A percentile compares a stretch with the other conserved stretches of the same genome.
Evolutionary conservation across 2,888 invertebrate genomes (phyloP).

Genomic region (Brenthis daphne): DNA sequence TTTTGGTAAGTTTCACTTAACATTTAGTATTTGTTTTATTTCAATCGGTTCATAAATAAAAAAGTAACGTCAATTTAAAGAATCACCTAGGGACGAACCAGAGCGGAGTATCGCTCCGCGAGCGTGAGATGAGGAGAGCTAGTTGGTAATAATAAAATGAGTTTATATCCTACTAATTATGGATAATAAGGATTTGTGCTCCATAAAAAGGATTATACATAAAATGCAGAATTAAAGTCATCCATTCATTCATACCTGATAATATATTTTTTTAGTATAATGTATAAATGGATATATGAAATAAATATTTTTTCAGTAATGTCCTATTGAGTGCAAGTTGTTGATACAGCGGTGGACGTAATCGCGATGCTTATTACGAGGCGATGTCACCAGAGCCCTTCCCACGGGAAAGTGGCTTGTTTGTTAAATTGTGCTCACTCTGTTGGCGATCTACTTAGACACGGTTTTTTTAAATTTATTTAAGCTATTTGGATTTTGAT

Average conservation of each 20-base stretch:
- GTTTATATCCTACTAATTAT: too few relatives aligned
- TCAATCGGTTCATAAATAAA: too few relatives aligned
- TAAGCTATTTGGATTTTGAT: background rate
- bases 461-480: background rate
- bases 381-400: conserved; percentile 30
- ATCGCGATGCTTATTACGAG: conserved; percentile 36
- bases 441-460: conserved; percentile 7
- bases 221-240: too few relatives aligned
- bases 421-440: conserved; percentile 27
- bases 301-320: background rate
- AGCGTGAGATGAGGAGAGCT: too few relatives aligned
- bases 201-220: too few relatives aligned
- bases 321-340: conserved; percentile 8
- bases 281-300: background rate
- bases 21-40: too few relatives aligned
- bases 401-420: conserved; percentile 38
- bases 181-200: too few relatives aligned
- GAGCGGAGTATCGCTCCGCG: too few relatives aligned
- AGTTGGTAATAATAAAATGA: too few relatives aligned
- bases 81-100: too few relatives aligned
- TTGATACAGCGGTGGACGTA: conserved; percentile 20
- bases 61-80: too few relatives aligned
- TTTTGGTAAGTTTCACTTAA: too few relatives aligned
- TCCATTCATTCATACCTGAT: background rate
- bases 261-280: background rate